phyloP scores from a whole-genome alignment of 2,113 vertebrate genomes.

The Oreamnos americanus region DNA sequence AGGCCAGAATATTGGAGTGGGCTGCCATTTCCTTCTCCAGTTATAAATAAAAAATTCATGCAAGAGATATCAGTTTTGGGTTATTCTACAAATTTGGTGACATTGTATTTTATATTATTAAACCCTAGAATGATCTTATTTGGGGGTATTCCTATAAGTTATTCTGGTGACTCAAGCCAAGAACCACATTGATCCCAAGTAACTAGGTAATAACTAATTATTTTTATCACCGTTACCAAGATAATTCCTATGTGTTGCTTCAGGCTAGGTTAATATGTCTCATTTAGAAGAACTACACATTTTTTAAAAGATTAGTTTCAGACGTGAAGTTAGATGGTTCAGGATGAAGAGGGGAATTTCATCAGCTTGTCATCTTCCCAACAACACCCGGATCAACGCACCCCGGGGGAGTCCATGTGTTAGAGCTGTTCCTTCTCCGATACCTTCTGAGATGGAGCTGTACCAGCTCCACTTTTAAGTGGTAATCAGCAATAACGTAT shows the following conservation, averaged over 20 bases:
- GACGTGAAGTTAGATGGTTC: background rate
- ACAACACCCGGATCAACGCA: accelerated
- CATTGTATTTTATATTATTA: background rate
- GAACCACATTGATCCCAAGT: background rate
- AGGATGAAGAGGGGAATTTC: background rate
- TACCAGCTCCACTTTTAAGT: slow-evolving; percentile 70
- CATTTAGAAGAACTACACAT: background rate
- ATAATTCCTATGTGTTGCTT: background rate
- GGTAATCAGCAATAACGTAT: slow-evolving; percentile 81
- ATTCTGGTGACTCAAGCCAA: background rate
- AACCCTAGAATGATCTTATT: background rate
- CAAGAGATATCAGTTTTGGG: background rate
- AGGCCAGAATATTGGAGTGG: background rate
- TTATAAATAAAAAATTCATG: background rate
- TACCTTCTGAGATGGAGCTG: slow-evolving; percentile 48
- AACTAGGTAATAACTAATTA: background rate
- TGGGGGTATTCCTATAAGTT: background rate
- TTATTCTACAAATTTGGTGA: background rate
- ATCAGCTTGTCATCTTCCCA: background rate
- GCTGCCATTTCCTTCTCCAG: background rate
- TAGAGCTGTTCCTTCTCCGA: background rate
- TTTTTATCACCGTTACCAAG: background rate
- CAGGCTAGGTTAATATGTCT: background rate
- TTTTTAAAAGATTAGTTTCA: background rate
- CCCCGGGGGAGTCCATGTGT: slow-evolving; percentile 22